These are phyloP conservation scores for Leuciscus waleckii DNA, from an alignment of 2,797 vertebrate species.

Conservation along the genomic window DNA sequence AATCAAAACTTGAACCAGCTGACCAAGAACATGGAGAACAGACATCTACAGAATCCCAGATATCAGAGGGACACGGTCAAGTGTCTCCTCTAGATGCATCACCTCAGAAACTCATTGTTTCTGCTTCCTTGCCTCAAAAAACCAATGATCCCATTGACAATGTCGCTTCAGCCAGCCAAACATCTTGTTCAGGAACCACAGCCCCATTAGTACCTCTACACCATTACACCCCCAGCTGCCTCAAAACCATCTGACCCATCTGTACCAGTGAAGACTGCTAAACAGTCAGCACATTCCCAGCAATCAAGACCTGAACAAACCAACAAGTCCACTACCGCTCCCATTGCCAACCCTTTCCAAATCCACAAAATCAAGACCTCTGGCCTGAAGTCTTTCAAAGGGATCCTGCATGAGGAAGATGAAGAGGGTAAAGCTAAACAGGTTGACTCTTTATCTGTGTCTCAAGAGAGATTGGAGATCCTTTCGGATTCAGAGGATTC, in stretches of 20 bases:
- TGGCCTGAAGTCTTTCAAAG: constrained; percentile 79
- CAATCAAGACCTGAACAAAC: constrained; percentile 10
- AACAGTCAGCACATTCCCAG: background rate
- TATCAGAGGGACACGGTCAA: constrained; percentile 8
- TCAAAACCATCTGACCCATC: constrained; percentile 5
- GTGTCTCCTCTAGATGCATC: background rate
- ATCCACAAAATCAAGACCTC: constrained; percentile 80
- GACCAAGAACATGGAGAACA: background rate
- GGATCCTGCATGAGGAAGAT: constrained; percentile 62
- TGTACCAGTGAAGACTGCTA: background rate
- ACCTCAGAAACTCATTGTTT: background rate
- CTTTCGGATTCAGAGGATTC: constrained; percentile 80
- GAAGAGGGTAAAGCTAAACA: constrained; percentile 61
- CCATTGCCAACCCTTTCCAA: constrained; percentile 74
- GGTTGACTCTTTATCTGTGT: constrained; percentile 52
- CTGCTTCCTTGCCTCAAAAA: background rate
- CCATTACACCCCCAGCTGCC: background rate
- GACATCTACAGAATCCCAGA: constrained; percentile 2
- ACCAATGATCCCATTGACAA: background rate
- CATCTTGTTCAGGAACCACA: background rate
- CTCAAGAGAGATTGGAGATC: constrained; percentile 79
- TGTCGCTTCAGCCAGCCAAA: background rate
- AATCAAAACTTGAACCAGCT: constrained; percentile 4
- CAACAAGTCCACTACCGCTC: background rate
- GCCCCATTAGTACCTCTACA: background rate